Percentiles rank a stretch among this genome's conserved stretches.
Conservation (phyloP, 2,888 invertebrate genomes). For the Cryptocephalus moraei region DNA sequence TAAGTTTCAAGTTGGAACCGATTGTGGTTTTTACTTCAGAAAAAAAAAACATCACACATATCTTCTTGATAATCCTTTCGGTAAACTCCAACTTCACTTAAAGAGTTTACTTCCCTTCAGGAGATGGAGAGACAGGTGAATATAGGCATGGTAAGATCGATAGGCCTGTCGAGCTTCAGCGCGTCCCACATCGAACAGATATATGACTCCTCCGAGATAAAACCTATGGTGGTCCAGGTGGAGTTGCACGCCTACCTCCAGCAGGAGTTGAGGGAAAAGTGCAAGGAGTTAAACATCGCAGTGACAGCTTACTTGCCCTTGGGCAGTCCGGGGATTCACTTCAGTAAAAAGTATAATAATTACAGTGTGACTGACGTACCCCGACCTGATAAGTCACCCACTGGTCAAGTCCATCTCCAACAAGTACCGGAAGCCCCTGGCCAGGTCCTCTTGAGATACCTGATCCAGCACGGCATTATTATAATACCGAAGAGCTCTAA, state of each 20-base stretch:
- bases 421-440: slow-evolving; percentile 52
- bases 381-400: slow-evolving; percentile 52
- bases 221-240: slow-evolving; percentile 63
- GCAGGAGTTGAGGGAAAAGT: slow-evolving; percentile 55
- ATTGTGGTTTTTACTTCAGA: no score
- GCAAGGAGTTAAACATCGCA: slow-evolving; percentile 50
- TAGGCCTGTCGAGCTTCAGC: slow-evolving; percentile 76
- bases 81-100: no score
- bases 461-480: slow-evolving; percentile 54
- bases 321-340: slow-evolving; percentile 63
- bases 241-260: slow-evolving; percentile 72
- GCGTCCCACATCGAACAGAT: slow-evolving; percentile 55
- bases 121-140: slow-evolving; percentile 58
- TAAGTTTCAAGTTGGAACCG: no score
- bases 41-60: no score
- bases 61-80: no score
- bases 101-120: slow-evolving; percentile 35
- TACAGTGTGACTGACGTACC: slow-evolving; percentile 45
- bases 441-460: slow-evolving; percentile 61
- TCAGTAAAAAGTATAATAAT: slow-evolving; percentile 48
- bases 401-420: slow-evolving; percentile 47
- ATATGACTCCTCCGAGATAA: slow-evolving; percentile 48
- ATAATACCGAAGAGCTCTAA: slow-evolving; percentile 74
- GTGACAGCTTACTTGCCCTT: slow-evolving; percentile 64
- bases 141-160: slow-evolving; percentile 52